Conservation (phyloP, 2,113 vertebrate genomes). For the Mandrillus leucophaeus region DNA sequence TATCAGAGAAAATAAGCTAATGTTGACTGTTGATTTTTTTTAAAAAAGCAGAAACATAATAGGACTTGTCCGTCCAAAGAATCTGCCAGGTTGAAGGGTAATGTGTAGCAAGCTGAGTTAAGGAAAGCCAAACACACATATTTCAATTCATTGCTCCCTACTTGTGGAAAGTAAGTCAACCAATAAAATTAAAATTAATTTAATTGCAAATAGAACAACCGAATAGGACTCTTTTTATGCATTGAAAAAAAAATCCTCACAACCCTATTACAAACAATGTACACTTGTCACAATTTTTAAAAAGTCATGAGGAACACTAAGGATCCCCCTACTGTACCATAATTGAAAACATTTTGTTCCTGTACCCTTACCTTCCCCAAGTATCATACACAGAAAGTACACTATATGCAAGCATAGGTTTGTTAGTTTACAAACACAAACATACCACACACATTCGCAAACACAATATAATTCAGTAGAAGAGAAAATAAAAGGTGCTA, state of each 20-base stretch:
- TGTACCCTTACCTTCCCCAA: background rate
- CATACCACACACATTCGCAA: background rate
- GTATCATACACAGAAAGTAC: background rate
- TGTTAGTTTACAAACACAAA: conserved; percentile 19
- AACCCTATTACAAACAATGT: conserved; percentile 27
- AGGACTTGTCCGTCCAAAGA: background rate
- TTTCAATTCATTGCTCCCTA: background rate
- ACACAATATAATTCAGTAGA: background rate
- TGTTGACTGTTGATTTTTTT: background rate
- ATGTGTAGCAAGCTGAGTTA: background rate
- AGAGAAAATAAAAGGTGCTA: background rate
- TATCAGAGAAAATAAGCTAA: background rate
- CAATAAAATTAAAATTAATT: conserved; percentile 48
- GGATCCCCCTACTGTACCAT: background rate
- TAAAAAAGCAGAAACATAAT: background rate
- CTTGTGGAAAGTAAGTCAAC: background rate
- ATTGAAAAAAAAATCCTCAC: background rate
- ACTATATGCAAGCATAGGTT: background rate
- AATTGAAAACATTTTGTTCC: conserved; percentile 19
- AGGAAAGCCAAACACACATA: background rate
- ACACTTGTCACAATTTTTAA: background rate
- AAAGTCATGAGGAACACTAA: background rate
- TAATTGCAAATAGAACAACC: background rate
- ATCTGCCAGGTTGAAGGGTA: background rate
- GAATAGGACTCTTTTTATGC: background rate